Percentiles rank a stretch among this genome's conserved stretches.
Evolutionary conservation across 92 coral and sea anemone species (phyloP).

Genomic region (Virgularia gustaviana): DNA sequence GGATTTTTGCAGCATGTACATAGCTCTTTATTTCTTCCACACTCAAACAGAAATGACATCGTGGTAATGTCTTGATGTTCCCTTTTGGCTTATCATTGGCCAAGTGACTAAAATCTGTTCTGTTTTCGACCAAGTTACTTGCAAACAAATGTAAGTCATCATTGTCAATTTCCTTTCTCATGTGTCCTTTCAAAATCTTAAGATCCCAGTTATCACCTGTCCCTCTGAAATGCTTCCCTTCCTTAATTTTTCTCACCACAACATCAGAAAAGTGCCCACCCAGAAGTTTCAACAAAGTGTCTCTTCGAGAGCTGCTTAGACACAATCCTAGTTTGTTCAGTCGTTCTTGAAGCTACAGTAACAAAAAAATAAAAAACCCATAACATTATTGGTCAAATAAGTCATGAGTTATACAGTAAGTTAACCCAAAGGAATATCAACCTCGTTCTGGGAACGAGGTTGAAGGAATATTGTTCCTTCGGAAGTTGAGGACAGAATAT

Average conservation of each 20-base stretch:
- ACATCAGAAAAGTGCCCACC: slow-evolving; percentile 59
- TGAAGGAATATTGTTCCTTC: no score
- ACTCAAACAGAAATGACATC: slow-evolving; percentile 13
- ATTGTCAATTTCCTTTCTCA: slow-evolving; percentile 39
- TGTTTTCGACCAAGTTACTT: slow-evolving; percentile 14
- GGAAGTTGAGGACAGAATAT: no score
- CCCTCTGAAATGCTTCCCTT: slow-evolving; percentile 48
- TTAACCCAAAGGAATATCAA: no score
- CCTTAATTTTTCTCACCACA: slow-evolving; percentile 38
- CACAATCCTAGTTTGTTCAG: slow-evolving; percentile 58
- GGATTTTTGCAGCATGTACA: slow-evolving; percentile 10
- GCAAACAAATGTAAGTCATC: slow-evolving; percentile 31
- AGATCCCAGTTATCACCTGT: slow-evolving; percentile 58
- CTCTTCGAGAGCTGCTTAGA: slow-evolving; percentile 39
- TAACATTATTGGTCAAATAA: no score
- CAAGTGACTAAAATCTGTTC: slow-evolving; percentile 12
- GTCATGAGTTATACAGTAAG: no score
- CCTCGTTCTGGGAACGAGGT: no score
- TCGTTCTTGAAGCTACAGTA: slow-evolving; percentile 52
- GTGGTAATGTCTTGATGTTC: slow-evolving; percentile 7
- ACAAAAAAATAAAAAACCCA: neutral
- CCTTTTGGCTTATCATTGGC: slow-evolving; percentile 5
- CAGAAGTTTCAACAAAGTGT: slow-evolving; percentile 28
- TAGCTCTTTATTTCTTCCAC: slow-evolving; percentile 21
- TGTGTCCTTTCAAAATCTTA: slow-evolving; percentile 37